Base-by-base conservation (phyloP, 2,888 invertebrate species). In the Monopis laevigella region DNA sequence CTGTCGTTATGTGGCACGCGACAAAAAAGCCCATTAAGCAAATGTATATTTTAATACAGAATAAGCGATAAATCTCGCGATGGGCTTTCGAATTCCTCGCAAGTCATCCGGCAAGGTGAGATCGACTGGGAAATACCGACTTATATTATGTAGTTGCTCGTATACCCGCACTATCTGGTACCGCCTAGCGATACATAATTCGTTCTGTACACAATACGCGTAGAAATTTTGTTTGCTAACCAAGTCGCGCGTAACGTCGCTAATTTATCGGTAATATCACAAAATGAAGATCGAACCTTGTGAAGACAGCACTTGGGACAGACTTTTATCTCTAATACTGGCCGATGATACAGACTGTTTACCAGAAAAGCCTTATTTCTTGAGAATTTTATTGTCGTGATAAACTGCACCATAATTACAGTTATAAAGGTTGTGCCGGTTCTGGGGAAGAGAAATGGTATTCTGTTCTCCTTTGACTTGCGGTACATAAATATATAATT, bases 21-120 rank as follows among this genome's bases (percentile, higher is more conserved):
- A 70, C 73, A 73, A 75, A 77, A 75, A 77, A 73, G 60, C 59
- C 65, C 72, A 75, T 75, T 75, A 77, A 69, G 70, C 71, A 73
- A 74, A 73, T 73, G 72, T 74, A 72, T 75, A 75, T 75, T 73
- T 77, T 71, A 75, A 77, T 73, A 69, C 67, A 73, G 72, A 77
- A 75, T 74, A 72, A 70, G 72, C 77, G 67, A 80, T 78, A 77
- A 78, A 80, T 80, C 77, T 75, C 67, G 64, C 63, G 65, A 71
- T 36, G 78, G 73, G 78, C 78, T 80, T 80, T 78, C 78, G 70
- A 80, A 80, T 78, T 77, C 78, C 78, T 66, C 73, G 65, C 75
- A 73, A 75, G 74, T 71, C 71, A 74, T 62, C 70, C 66, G 65
- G 59, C 73, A 68, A 73, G 75, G 73, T 74, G 75, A 77, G 75